Conservation (phyloP, 2,113 vertebrate genomes). For the Dipodomys merriami region DNA sequence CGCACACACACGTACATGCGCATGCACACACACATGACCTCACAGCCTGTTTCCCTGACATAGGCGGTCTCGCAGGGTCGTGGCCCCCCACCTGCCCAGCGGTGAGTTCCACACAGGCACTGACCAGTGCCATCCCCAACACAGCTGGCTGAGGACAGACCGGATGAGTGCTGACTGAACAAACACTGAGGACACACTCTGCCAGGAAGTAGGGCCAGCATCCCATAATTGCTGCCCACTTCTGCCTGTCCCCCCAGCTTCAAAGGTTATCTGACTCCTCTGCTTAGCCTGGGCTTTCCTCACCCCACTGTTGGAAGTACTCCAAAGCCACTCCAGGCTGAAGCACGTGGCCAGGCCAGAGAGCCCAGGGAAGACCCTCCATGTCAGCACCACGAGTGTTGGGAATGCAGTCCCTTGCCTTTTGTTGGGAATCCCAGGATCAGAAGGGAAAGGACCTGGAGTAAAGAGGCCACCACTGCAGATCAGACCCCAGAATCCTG, state of each 20-base stretch:
- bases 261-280: constrained; percentile 65
- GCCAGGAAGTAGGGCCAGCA: constrained; percentile 62
- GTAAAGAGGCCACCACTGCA: background rate
- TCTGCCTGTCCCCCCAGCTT: constrained; percentile 3
- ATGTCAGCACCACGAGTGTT: background rate
- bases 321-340: background rate
- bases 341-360: background rate
- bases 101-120: background rate
- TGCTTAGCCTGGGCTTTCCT: background rate
- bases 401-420: background rate
- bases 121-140: rapidly evolving
- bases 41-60: background rate
- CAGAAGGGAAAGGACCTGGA: background rate
- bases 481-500: background rate
- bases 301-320: background rate
- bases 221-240: constrained; percentile 17
- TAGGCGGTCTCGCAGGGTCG: background rate
- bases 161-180: constrained; percentile 25
- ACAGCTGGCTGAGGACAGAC: rapidly evolving
- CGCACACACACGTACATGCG: no score
- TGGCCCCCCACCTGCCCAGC: background rate
- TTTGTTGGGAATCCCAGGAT: background rate
- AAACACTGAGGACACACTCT: constrained; percentile 45
- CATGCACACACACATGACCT: no score
- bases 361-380: background rate